phyloP scores from a whole-genome alignment of 2,797 vertebrate species.

The Oryzias dopingdopingensis region DNA sequence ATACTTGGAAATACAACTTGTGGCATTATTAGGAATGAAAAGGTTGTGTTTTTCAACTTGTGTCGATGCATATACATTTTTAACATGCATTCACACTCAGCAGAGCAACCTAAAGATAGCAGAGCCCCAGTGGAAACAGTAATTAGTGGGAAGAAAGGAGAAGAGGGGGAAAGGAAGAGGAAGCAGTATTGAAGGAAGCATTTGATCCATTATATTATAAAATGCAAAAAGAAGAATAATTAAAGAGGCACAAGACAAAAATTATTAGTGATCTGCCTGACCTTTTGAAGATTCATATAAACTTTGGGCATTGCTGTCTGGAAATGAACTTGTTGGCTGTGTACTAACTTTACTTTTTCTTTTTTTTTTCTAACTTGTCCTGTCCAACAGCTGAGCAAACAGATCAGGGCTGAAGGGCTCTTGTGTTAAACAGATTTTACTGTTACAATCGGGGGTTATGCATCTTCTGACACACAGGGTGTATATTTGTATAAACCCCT shows the following conservation, averaged over 20 bases:
- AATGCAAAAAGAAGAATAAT: constrained; percentile 2
- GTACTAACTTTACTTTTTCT: too few species aligned
- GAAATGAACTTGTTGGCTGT: too few species aligned
- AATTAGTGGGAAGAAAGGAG: constrained; percentile 72
- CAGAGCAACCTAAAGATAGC: constrained; percentile 73
- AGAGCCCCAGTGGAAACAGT: constrained; percentile 67
- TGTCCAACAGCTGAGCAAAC: too few species aligned
- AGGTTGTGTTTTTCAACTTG: constrained; percentile 16
- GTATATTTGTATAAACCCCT: too few species aligned
- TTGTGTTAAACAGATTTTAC: too few species aligned
- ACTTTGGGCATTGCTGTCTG: too few species aligned
- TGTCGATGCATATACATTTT: constrained; percentile 29
- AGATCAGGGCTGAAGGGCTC: too few species aligned
- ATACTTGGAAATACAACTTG: constrained; percentile 28
- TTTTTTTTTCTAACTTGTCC: too few species aligned
- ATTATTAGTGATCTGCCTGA: too few species aligned
- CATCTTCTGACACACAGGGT: too few species aligned
- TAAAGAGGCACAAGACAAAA: background rate
- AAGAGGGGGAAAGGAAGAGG: constrained; percentile 23
- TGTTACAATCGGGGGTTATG: too few species aligned
- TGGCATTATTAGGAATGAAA: background rate
- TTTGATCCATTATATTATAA: constrained; percentile 73
- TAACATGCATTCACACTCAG: constrained; percentile 52
- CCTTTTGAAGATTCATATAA: too few species aligned
- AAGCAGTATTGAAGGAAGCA: constrained; percentile 66